Base-by-base conservation (phyloP, 2,888 invertebrate genomes). In the Bimastos eiseni region DNA sequence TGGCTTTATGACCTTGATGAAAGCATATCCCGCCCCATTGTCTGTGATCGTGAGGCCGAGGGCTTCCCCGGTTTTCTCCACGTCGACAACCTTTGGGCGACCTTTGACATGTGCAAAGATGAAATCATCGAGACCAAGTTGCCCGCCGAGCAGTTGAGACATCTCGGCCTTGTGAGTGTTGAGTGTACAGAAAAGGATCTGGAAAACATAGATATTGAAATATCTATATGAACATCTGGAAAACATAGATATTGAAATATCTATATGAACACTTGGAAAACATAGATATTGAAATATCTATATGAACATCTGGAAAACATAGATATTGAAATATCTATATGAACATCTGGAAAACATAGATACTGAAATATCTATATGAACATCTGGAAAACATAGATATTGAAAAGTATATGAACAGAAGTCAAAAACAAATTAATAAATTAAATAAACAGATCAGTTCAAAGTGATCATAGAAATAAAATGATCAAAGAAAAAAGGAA, bases 111-210 rank as follows among this genome's bases (percentile, higher is more conserved):
- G 99, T 92, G 98, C 99, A 95, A 98, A 99, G 96, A 99, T 99
- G 94, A 99, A 99, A 95, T 99, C 99, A 95, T 99, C 98, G 94
- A 99, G 96, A 92, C 98, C 98, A 93, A 99, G 98, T 96, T 99
- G 99, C n/a, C 98, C 98, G 21, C 98, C 98, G 91, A 99, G 96
- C 90, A 99, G 96, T 94, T 97, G 97, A 91, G 97, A 97, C 99
- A 99, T 99, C 94, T 99, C 99, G 91, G 97, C 97, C 96, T 98
- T 99, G 96, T 98, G 98, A 36, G 99, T 98, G 95, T 99, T 99
- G 92, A 99, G 96, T 49, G 99, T 99, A 95, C 99, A 99, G 95
- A 98, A 99, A 91, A 98, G 96, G 94, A 98, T 98, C 98, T 98
- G 97, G 94, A 97, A 97, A 93, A 94, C 6, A n/a, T 8, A 2